Evolutionary conservation across 2,113 vertebrate species (phyloP).

Genomic region (Ophiodon elongatus): DNA sequence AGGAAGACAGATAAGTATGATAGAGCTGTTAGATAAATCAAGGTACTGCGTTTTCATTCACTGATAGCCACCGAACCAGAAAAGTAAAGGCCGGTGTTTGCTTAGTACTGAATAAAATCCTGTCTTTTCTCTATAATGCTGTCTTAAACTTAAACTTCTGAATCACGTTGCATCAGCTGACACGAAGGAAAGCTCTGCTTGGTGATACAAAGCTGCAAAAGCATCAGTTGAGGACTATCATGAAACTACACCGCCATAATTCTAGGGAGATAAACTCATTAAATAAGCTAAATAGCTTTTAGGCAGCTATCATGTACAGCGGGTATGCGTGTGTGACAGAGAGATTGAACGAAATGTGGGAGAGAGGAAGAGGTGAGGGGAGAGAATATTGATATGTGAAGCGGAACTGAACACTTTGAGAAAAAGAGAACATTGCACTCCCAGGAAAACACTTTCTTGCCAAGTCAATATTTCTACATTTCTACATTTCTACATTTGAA

Average conservation of each 20-base stretch:
- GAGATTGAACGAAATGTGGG: constrained; percentile 29
- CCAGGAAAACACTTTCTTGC: background rate
- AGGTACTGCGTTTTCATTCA: constrained; percentile 50
- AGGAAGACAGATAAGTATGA: constrained; percentile 58
- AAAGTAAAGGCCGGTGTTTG: constrained; percentile 22
- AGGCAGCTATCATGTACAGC: constrained; percentile 21
- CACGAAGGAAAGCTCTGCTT: background rate
- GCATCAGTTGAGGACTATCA: constrained; percentile 20
- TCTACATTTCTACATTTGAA: background rate
- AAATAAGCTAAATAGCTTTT: constrained; percentile 45
- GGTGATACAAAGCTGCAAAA: constrained; percentile 16
- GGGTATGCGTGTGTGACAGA: constrained; percentile 30
- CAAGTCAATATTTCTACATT: background rate
- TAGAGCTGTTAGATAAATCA: constrained; percentile 35
- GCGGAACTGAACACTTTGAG: background rate
- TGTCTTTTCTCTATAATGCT: background rate
- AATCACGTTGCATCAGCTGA: constrained; percentile 6
- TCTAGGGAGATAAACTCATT: constrained; percentile 42
- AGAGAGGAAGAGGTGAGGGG: background rate
- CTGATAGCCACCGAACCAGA: constrained; percentile 28
- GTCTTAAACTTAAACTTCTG: constrained; percentile 5
- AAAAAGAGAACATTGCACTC: background rate
- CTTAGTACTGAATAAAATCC: constrained; percentile 16
- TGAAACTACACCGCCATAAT: constrained; percentile 23
- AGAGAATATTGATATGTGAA: constrained; percentile 29